A percentile compares a stretch with the other conserved stretches of the same genome.
phyloP scores from a whole-genome alignment of 2,113 vertebrate species.

The Takifugu bimaculatus region DNA sequence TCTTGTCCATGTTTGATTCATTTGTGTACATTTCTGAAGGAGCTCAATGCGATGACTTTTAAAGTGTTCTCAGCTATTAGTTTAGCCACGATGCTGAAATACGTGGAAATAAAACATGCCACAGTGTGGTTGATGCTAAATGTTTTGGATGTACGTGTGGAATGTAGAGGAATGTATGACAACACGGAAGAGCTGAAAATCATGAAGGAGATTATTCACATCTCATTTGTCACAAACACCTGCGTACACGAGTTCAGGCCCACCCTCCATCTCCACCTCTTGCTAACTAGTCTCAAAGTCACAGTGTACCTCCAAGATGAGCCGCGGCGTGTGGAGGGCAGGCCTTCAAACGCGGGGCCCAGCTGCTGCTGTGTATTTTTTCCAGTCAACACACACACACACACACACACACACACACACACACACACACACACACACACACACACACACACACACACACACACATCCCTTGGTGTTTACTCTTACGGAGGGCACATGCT shows the following conservation, averaged over 20 bases:
- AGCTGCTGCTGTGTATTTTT: conserved; percentile 71
- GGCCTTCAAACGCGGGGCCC: conserved; percentile 64
- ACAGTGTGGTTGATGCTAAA: no score
- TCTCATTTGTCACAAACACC: conserved; percentile 67
- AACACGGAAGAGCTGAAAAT: conserved; percentile 9
- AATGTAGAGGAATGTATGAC: no score
- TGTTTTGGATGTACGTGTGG: no score
- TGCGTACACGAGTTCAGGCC: conserved; percentile 64
- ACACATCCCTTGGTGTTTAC: conserved; percentile 54
- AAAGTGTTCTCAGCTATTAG: no score
- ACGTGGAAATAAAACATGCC: no score
- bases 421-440: conserved; percentile 44
- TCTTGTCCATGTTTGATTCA: no score
- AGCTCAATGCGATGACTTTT: no score
- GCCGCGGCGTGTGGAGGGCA: conserved; percentile 51
- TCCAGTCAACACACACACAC: conserved; percentile 57
- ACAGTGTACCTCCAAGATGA: conserved; percentile 66
- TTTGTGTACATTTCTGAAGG: no score
- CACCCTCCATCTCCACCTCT: conserved; percentile 57
- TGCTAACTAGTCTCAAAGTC: conserved; percentile 67
- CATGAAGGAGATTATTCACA: conserved; percentile 55
- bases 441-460: no score
- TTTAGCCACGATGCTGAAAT: no score
- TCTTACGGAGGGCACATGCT: conserved; percentile 70
- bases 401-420: conserved; percentile 1